phyloP scores from a whole-genome alignment of 2,797 vertebrate genomes.

The Cygnus olor region DNA sequence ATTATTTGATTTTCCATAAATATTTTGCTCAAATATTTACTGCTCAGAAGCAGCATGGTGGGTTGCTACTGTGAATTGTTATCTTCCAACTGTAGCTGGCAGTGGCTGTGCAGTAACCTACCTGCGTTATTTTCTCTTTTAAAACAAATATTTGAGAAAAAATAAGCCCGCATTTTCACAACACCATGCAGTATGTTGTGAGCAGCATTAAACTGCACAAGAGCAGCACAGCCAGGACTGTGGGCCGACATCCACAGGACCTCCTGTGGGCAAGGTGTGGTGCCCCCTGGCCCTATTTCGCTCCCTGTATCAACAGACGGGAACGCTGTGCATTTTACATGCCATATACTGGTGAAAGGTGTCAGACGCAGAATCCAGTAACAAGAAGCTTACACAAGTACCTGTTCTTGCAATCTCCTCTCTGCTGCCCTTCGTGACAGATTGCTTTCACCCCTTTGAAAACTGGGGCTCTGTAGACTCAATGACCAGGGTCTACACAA shows the following conservation, averaged over 20 bases:
- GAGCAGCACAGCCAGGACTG: not conserved
- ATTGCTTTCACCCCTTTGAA: not conserved
- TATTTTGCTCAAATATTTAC: not conserved
- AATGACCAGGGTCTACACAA: not conserved
- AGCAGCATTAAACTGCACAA: not conserved
- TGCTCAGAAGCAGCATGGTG: not conserved
- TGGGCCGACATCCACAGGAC: too few species aligned
- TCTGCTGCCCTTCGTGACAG: not conserved
- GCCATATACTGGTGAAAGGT: not conserved
- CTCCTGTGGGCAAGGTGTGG: not conserved
- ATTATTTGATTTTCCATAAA: not conserved
- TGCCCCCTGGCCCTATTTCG: not conserved
- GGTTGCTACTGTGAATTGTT: not conserved
- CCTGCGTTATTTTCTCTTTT: not conserved
- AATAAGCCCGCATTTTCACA: accelerated
- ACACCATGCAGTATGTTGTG: not conserved
- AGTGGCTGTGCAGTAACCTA: not conserved
- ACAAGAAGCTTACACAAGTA: not conserved
- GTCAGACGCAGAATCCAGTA: not conserved
- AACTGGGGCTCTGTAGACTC: not conserved
- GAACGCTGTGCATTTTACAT: too few species aligned
- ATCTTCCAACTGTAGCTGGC: not conserved
- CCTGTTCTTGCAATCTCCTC: not conserved
- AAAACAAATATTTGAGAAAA: not conserved
- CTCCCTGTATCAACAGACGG: accelerated